Base-by-base conservation (phyloP, 2,888 invertebrate genomes). In the Ormyrus rosae region DNA sequence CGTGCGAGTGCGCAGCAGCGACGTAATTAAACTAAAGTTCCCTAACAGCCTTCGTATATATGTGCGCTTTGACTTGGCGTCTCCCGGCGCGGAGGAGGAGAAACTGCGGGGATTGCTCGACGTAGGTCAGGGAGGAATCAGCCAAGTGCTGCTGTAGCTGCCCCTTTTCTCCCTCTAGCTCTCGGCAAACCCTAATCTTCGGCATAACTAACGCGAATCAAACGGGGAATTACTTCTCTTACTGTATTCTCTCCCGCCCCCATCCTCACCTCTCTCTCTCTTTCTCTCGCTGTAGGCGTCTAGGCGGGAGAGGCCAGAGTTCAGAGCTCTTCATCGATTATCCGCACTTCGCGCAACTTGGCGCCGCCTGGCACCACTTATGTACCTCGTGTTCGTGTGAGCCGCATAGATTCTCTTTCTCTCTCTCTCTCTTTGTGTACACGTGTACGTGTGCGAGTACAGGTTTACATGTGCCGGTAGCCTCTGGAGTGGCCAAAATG, bases 1-100 rank as follows among this genome's bases (percentile, higher is more conserved):
- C 5, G 50, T 7, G 65, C 19, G 13, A 53, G 73, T 13, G 48
- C 7, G 58, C 58, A 56, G 45, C 34, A 8, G 71, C 60, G 67
- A 65, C 72, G 72, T 72, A 76, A 80, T 80, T 80, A 80, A 80
- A 80, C 76, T 71, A 76, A 76, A 76, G 50, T 80, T 80, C 76
- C 60, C 64, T 68, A 76, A 80, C 74, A 74, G 68, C 64, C 70
- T 64, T 80, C 74, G 51, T 56, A 48, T 58, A 67, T 60, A 60
- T 19, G 13, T 45, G 34, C n/a, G 68, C 73, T 79, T 79, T 63
- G 74, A 79, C 74, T 74, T 60, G 73, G 55, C 6, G 19, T 46
- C 4, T 34, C 34, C 2, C 8, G 53, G 13, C n/a, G 48, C 11
- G 1, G 60, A 34, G 56, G 34, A 48, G 60, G 74, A 79, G 74